Evolutionary conservation across 2,888 invertebrate species (phyloP), one percentile per base, ranked within the genome.

Genomic region (Acronicta leporina): DNA sequence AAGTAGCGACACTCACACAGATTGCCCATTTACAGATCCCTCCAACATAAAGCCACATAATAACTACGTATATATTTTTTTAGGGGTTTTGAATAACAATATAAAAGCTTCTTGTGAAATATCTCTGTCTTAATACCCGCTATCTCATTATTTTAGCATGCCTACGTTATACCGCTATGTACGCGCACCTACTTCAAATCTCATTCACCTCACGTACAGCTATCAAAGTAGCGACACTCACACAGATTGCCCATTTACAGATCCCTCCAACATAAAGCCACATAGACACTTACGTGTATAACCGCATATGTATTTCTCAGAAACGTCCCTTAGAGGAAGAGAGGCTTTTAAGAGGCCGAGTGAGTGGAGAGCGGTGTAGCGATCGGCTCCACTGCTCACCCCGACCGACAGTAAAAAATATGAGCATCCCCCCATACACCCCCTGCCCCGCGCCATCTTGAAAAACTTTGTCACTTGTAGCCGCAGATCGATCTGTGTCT

Each of bases 351-450:
- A 93, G 91, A 89, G 92, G 91, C 89, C 90, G 87, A 89, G 84
- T 83, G 89, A 91, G 94, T 94, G 94, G 94, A 94, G 93, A 94
- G 92, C 84, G 87, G 75, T 94, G 94, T 94, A 82, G 89, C 94
- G 94, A 94, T 94, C 91, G 90, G 94, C 94, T 94, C 83, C 88
- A 89, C 83, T 94, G 94, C 94, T 92, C 94, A 94, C 92, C 94
- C 94, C 90, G 89, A 86, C 67, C 90, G 94, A 94, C 94, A 93
- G 93, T 93, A 94, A 94, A 94, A 94, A 94, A 94, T 94, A 92
- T 94, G 93, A 92, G 91, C 91, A 92, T 92, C 92, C 88, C 90
- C 87, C 87, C 80, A 59, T 69, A 80, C 78, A 75, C 77, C 80
- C 68, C 79, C 81, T 80, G 83, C 81, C 81, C 83, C 80, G 84